phyloP scores from a whole-genome alignment of 92 coral and sea anemone genomes.

The Phenganax stokvisi region DNA sequence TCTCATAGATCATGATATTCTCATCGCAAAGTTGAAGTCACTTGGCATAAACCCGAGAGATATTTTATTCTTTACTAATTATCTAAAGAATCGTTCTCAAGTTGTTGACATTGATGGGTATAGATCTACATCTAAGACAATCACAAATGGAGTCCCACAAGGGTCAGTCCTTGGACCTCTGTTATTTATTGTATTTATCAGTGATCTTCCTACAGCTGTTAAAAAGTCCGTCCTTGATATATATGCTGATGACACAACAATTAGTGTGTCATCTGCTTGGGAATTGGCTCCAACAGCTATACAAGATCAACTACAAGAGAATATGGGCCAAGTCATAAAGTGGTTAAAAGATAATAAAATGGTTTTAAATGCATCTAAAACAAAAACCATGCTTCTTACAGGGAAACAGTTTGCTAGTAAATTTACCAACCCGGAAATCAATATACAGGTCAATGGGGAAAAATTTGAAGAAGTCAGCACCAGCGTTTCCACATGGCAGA shows the following conservation, averaged over 20 bases:
- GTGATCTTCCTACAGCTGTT: neutral
- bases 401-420: conserved; percentile 28
- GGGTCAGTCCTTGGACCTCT: neutral
- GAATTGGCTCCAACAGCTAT: neutral
- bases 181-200: neutral
- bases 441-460: conserved; percentile 2
- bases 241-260: conserved; percentile 12
- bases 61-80: conserved; percentile 18
- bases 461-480: conserved; percentile 14
- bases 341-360: conserved; percentile 29
- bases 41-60: conserved; percentile 14
- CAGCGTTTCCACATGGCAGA: too few relatives aligned
- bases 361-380: conserved; percentile 18
- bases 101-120: conserved; percentile 30
- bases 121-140: neutral
- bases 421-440: neutral
- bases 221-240: neutral
- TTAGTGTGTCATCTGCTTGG: neutral
- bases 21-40: conserved; percentile 28
- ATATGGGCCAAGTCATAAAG: conserved; percentile 13
- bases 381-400: conserved; percentile 3
- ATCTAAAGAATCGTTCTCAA: conserved; percentile 25
- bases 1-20: conserved; percentile 40
- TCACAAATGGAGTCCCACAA: neutral
- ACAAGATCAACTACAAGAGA: conserved; percentile 35